Percentiles rank a stretch among this genome's conserved stretches.
phyloP scores from a whole-genome alignment of 2,888 invertebrate species.

The Drosophila percnosoma region DNA sequence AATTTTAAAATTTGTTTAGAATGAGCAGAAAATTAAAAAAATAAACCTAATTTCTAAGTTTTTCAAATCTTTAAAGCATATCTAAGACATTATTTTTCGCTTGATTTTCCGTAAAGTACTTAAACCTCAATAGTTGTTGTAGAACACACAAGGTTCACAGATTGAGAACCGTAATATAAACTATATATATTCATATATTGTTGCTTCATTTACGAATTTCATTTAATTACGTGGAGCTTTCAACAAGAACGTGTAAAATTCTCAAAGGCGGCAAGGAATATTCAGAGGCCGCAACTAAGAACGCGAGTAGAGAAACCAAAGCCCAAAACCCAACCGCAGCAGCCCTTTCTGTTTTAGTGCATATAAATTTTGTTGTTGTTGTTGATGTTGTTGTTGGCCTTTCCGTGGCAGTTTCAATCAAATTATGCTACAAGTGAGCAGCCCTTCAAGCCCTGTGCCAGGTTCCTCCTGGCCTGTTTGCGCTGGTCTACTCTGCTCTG shows the following conservation, averaged over 20 bases:
- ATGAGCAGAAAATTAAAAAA: no score
- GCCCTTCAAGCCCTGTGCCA: slow-evolving; percentile 17
- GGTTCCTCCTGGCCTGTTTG: background rate
- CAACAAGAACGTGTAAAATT: slow-evolving; percentile 39
- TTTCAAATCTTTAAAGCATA: background rate
- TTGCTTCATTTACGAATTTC: background rate
- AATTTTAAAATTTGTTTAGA: no score
- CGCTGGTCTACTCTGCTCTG: background rate
- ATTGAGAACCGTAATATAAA: background rate
- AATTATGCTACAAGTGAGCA: slow-evolving; percentile 66
- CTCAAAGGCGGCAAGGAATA: slow-evolving; percentile 49
- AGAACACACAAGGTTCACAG: background rate
- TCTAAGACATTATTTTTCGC: background rate
- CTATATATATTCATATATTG: background rate
- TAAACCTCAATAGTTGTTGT: background rate
- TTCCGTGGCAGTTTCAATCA: slow-evolving; percentile 69
- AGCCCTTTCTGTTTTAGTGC: slow-evolving; percentile 4
- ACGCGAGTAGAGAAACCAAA: slow-evolving; percentile 9
- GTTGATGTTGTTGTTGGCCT: slow-evolving; percentile 18
- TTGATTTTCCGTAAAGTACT: background rate
- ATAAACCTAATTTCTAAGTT: background rate
- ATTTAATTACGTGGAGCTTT: background rate
- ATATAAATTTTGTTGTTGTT: slow-evolving; percentile 9
- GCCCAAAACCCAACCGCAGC: slow-evolving; percentile 12
- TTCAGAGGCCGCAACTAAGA: slow-evolving; percentile 22